Conservation (phyloP, 2,888 invertebrate genomes). For the Drosophila subquinaria region DNA sequence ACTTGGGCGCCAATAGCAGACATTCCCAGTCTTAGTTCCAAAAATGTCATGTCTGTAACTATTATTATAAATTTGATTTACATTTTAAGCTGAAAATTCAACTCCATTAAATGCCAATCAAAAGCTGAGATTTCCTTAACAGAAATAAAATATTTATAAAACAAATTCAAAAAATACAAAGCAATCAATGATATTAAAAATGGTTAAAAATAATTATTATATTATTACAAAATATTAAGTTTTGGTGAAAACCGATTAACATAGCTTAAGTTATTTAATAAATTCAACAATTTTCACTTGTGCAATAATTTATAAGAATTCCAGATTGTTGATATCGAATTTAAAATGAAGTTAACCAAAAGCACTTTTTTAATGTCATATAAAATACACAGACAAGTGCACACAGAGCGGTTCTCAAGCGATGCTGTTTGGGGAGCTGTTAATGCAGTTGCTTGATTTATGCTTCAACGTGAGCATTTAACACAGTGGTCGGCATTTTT, state of each 20-base stretch:
- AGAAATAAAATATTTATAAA: too few relatives aligned
- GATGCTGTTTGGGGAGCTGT: neutral
- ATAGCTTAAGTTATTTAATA: neutral
- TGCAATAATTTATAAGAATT: too few relatives aligned
- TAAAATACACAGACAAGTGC: neutral
- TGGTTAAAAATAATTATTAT: too few relatives aligned
- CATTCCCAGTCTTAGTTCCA: neutral
- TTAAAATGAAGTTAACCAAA: neutral
- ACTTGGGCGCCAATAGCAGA: slow-evolving; percentile 28
- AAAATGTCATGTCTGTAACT: too few relatives aligned
- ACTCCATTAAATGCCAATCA: neutral
- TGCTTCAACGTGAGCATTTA: slow-evolving; percentile 1
- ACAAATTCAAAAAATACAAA: too few relatives aligned
- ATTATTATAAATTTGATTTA: neutral
- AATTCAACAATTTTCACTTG: neutral
- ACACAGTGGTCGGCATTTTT: slow-evolving; percentile 2
- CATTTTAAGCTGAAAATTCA: neutral
- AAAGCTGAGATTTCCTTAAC: too few relatives aligned
- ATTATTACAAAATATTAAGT: too few relatives aligned
- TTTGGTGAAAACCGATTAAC: too few relatives aligned
- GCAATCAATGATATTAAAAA: too few relatives aligned
- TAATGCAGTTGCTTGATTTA: neutral
- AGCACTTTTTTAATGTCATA: neutral
- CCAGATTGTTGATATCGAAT: neutral
- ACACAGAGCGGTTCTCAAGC: neutral